Conservation (phyloP, 1,140 invertebrate genomes). For the Dryas iulia region DNA sequence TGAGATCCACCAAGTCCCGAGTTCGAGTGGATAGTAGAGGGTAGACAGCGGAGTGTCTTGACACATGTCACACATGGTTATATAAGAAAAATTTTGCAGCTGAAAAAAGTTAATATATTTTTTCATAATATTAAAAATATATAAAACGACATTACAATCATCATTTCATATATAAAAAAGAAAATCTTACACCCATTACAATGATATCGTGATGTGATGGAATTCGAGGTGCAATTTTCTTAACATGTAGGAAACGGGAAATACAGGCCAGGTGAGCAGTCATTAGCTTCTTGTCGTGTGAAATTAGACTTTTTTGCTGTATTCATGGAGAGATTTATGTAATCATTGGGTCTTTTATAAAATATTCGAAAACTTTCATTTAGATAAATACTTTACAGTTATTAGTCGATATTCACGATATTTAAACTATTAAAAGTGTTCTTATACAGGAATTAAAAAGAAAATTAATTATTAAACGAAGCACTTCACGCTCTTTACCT, state of each 20-base stretch:
- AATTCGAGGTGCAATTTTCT: conserved; percentile 57
- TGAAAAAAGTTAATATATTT: neutral
- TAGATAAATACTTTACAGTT: neutral
- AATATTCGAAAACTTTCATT: conserved; percentile 31
- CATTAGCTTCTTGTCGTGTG: conserved; percentile 49
- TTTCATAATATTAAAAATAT: neutral
- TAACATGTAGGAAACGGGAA: conserved; percentile 61
- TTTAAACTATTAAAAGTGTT: too few species aligned
- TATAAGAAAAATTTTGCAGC: too few species aligned
- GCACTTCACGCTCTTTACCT: too few species aligned
- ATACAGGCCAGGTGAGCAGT: conserved; percentile 58
- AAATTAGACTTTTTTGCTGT: conserved; percentile 50
- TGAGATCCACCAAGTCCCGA: too few species aligned
- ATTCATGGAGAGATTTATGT: conserved; percentile 30
- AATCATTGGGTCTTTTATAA: conserved; percentile 27
- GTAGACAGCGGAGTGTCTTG: too few species aligned
- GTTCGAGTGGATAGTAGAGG: too few species aligned
- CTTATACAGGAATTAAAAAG: too few species aligned
- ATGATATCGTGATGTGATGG: conserved; percentile 42
- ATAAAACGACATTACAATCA: neutral
- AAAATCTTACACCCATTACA: conserved; percentile 47
- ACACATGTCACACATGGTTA: too few species aligned
- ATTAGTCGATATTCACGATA: too few species aligned
- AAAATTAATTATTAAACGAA: too few species aligned
- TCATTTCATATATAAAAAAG: conserved; percentile 11